phyloP scores from a whole-genome alignment of 2,797 vertebrate genomes.

The Cetoscarus ocellatus region DNA sequence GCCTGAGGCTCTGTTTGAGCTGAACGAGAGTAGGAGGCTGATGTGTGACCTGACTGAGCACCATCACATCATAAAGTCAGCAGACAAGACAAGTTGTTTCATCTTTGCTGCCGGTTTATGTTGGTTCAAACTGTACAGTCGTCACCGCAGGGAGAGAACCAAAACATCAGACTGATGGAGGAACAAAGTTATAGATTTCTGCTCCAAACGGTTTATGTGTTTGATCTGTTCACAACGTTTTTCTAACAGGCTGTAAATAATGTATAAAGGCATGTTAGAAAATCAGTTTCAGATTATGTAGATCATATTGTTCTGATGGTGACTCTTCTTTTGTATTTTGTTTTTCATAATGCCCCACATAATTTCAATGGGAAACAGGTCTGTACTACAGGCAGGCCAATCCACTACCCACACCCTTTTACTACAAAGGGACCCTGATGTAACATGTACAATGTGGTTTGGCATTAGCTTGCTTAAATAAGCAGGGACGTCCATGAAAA shows the following conservation, averaged over 20 bases:
- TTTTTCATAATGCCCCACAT: too few relatives aligned
- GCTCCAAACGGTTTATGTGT: conserved; percentile 11
- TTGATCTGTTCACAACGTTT: conserved; percentile 30
- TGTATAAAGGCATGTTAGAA: background rate
- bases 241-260: background rate
- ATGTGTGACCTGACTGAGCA: conserved; percentile 24
- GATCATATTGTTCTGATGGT: background rate
- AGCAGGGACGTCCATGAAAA: too few relatives aligned
- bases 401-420: too few relatives aligned
- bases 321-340: too few relatives aligned
- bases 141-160: conserved; percentile 11
- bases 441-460: too few relatives aligned
- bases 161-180: conserved; percentile 23
- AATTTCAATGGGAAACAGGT: too few relatives aligned
- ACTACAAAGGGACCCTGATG: too few relatives aligned
- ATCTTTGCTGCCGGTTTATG: conserved; percentile 18
- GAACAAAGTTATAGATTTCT: conserved; percentile 39
- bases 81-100: conserved; percentile 29
- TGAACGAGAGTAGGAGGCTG: conserved; percentile 8
- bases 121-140: conserved; percentile 14
- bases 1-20: conserved; percentile 7
- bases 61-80: conserved; percentile 16
- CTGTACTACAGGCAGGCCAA: too few relatives aligned
- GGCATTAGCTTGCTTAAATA: too few relatives aligned
- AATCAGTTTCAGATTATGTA: background rate